phyloP scores from a whole-genome alignment of 2,888 invertebrate species.

The Xestoiulus laeticollis region DNA sequence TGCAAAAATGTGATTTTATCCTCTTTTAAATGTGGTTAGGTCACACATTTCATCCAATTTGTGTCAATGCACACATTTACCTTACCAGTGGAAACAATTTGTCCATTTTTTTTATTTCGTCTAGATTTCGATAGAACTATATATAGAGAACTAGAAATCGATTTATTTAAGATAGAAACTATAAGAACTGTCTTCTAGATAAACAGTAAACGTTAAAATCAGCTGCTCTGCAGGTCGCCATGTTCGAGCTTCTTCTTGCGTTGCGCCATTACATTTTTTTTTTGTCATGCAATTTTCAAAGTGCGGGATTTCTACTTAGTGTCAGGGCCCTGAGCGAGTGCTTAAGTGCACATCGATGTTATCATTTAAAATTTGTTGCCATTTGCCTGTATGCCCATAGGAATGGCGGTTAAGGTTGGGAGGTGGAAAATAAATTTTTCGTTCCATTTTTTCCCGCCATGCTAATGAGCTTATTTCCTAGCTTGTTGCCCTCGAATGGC shows the following conservation, averaged over 20 bases:
- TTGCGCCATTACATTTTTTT: neutral
- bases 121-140: too few relatives aligned
- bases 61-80: too few relatives aligned
- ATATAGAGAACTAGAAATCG: too few relatives aligned
- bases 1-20: too few relatives aligned
- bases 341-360: conserved; percentile 43
- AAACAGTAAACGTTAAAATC: neutral
- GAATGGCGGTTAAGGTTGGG: neutral
- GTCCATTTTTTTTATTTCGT: too few relatives aligned
- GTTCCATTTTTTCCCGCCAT: neutral
- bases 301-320: neutral
- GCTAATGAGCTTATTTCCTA: conserved; percentile 38
- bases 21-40: too few relatives aligned
- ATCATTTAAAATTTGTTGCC: conserved; percentile 41
- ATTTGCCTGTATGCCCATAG: neutral
- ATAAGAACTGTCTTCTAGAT: too few relatives aligned
- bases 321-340: conserved; percentile 36
- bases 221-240: neutral
- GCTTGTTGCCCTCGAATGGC: neutral
- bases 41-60: too few relatives aligned
- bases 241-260: neutral
- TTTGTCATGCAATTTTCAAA: neutral
- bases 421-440: conserved; percentile 29
- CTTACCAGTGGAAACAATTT: too few relatives aligned
- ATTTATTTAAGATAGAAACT: too few relatives aligned